These are phyloP conservation scores for Phaonia tiefii DNA, from an alignment of 2,888 invertebrate genomes.

Conservation along the genomic window DNA sequence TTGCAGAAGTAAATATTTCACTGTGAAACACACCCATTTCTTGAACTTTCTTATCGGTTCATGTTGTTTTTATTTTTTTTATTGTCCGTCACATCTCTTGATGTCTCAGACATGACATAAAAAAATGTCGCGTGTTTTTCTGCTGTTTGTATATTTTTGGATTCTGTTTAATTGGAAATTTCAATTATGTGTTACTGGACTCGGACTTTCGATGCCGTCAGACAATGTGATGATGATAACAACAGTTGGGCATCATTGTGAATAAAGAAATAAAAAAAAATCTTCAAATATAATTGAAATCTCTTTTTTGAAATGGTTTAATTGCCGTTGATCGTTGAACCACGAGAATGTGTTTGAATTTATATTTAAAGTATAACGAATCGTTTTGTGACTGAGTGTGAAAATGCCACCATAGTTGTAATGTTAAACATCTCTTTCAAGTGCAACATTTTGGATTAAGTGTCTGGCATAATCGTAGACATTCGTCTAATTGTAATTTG, in stretches of 20 bases:
- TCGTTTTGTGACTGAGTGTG: not conserved
- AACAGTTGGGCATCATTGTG: conserved; percentile 6
- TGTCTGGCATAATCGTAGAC: not conserved
- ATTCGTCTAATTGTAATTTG: conserved; percentile 44
- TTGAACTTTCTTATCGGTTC: conserved; percentile 54
- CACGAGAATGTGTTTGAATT: conserved; percentile 4
- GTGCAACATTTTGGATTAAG: conserved; percentile 34
- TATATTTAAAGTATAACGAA: conserved; percentile 24
- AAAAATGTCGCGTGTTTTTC: conserved; percentile 2
- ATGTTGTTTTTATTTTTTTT: not conserved
- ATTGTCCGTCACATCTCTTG: not conserved
- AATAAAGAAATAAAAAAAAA: not conserved
- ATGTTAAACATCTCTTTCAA: not conserved
- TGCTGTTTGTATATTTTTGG: conserved; percentile 16
- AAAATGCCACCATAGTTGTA: conserved; percentile 17
- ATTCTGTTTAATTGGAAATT: conserved; percentile 19
- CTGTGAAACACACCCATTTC: no score
- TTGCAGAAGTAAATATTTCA: no score
- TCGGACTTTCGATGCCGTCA: not conserved
- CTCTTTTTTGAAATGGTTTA: not conserved
- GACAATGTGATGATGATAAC: conserved; percentile 8
- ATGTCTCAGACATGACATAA: conserved; percentile 16
- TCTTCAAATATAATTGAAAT: conserved; percentile 19
- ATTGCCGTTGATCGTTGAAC: not conserved
- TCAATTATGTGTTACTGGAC: not conserved